phyloP scores from a whole-genome alignment of 1,140 invertebrate genomes.

The Hyles euphorbiae region DNA sequence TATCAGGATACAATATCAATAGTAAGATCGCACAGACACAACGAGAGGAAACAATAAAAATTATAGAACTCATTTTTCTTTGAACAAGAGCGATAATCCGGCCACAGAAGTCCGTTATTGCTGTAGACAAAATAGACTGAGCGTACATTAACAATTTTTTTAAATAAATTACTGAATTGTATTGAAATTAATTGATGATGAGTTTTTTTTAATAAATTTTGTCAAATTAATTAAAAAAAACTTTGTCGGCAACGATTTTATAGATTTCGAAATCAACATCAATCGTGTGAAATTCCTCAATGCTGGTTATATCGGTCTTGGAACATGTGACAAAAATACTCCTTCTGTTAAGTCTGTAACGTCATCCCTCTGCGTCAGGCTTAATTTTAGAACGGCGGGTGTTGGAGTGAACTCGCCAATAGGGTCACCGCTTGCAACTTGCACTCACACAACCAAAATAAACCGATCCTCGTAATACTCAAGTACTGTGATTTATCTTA shows the following conservation, averaged over 20 bases:
- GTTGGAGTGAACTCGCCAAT: constrained; percentile 33
- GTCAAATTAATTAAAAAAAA: not conserved
- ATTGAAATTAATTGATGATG: not conserved
- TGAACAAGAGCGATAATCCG: no score
- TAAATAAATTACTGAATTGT: not conserved
- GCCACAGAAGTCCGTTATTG: no score
- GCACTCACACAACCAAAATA: constrained; percentile 19
- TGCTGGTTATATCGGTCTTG: no score
- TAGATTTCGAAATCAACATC: not conserved
- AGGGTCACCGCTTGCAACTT: constrained; percentile 37
- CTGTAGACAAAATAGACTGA: no score
- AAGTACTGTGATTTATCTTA: no score
- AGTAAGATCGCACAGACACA: no score
- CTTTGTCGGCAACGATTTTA: not conserved
- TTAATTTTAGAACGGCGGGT: constrained; percentile 43
- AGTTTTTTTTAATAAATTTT: not conserved
- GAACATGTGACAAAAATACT: constrained; percentile 44
- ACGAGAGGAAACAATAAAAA: no score
- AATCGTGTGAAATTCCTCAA: no score
- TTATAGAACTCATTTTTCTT: no score
- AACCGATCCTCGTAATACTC: not conserved
- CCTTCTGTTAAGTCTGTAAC: constrained; percentile 32
- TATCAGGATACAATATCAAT: no score
- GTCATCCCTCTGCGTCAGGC: constrained; percentile 41
- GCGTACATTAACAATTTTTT: not conserved